Evolutionary conservation across 2,888 invertebrate species (phyloP).

Genomic region (Melinaea marsaeus): DNA sequence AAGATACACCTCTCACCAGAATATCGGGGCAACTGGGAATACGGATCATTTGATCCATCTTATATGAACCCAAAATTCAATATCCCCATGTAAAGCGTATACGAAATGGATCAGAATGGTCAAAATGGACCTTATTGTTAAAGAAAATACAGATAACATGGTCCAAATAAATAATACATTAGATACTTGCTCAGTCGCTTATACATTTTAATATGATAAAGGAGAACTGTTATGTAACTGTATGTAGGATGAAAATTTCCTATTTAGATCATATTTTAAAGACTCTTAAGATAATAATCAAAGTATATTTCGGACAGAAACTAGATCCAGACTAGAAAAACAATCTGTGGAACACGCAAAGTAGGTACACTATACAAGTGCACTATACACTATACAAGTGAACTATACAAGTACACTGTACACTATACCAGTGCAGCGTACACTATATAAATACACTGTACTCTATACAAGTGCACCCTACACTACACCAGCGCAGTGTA

Average conservation of each 20-base stretch:
- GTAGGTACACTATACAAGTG: no score
- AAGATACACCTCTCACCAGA: slow-evolving; percentile 37
- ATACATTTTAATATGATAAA: slow-evolving; percentile 61
- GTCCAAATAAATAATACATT: slow-evolving; percentile 66
- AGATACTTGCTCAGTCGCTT: slow-evolving; percentile 55
- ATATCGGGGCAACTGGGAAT: slow-evolving; percentile 51
- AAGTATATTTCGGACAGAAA: slow-evolving; percentile 1
- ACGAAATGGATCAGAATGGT: slow-evolving; percentile 31
- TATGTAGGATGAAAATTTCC: slow-evolving; percentile 31
- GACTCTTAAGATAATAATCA: slow-evolving; percentile 10
- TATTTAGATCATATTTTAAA: no score
- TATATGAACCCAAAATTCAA: slow-evolving; percentile 57
- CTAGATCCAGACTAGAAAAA: no score
- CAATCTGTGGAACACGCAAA: no score
- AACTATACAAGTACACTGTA: no score
- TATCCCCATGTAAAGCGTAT: slow-evolving; percentile 39
- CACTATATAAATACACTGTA: no score
- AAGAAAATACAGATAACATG: slow-evolving; percentile 32
- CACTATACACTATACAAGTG: no score
- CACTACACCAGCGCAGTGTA: no score
- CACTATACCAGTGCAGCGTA: no score
- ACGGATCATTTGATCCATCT: slow-evolving; percentile 44
- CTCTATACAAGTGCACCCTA: no score
- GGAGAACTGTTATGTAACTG: slow-evolving; percentile 39
- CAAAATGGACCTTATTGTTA: slow-evolving; percentile 46